Conservation (phyloP, 2,113 vertebrate genomes). For the Loxodonta africana region DNA sequence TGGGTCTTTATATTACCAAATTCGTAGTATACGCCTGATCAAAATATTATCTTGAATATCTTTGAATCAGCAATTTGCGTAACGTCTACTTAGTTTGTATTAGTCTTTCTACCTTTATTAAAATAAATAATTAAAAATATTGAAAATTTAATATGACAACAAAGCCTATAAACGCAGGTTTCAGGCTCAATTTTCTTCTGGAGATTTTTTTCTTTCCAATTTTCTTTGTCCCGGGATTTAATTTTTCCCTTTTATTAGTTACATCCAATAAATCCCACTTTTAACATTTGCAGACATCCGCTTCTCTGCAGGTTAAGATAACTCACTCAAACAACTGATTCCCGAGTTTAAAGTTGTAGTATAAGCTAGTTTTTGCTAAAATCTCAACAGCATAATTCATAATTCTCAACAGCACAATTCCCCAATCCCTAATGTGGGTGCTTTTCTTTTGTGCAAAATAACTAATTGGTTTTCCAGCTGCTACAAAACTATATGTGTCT, state of each 20-base stretch:
- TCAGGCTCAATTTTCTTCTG: background rate
- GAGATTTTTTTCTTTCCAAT: slow-evolving; percentile 1
- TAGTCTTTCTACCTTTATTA: background rate
- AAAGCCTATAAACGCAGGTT: background rate
- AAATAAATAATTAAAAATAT: slow-evolving; percentile 32
- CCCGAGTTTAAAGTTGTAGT: slow-evolving; percentile 4
- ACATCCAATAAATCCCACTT: background rate
- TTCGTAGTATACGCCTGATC: background rate
- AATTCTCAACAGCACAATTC: background rate
- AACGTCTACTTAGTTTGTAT: background rate
- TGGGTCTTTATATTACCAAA: background rate
- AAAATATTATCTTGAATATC: background rate
- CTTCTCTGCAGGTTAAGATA: slow-evolving; percentile 54
- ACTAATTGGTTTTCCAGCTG: background rate
- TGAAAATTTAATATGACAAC: slow-evolving; percentile 5
- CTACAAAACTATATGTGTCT: background rate
- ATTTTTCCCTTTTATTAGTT: background rate
- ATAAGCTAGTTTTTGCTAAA: slow-evolving; percentile 27
- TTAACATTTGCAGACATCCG: background rate
- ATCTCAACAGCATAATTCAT: background rate
- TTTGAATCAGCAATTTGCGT: slow-evolving; percentile 31
- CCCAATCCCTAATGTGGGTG: background rate
- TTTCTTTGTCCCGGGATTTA: background rate
- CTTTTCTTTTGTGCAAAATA: background rate
- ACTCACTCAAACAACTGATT: slow-evolving; percentile 24